These are phyloP conservation scores for Oreocharis arfaki DNA, from an alignment of 2,113 vertebrate species.

Conservation along the genomic window DNA sequence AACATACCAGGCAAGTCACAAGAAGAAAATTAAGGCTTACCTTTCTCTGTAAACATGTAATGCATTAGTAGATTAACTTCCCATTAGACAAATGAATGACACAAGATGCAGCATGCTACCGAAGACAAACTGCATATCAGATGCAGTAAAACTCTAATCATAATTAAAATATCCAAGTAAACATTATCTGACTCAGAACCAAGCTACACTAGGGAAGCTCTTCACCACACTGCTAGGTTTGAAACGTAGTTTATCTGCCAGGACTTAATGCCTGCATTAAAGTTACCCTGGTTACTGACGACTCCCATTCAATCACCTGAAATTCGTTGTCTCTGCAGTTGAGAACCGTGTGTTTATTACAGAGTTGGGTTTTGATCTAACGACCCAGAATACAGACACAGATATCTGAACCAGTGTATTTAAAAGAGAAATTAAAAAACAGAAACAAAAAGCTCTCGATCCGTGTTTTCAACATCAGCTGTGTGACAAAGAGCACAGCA, in stretches of 20 bases:
- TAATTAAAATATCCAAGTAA: not conserved
- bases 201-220: not conserved
- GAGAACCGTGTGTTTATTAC: not conserved
- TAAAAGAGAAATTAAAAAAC: not conserved
- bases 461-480: not conserved
- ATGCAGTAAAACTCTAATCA: not conserved
- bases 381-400: not conserved
- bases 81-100: not conserved
- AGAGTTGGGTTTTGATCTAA: not conserved
- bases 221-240: not conserved
- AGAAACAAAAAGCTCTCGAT: not conserved
- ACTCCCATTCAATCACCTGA: not conserved
- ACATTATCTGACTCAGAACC: not conserved
- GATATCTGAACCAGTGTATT: not conserved
- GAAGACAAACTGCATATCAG: not conserved
- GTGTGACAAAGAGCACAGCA: not conserved
- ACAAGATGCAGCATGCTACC: not conserved
- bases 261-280: not conserved
- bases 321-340: not conserved
- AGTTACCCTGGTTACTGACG: conserved; percentile 11
- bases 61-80: conserved; percentile 17
- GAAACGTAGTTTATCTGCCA: not conserved
- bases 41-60: not conserved
- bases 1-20: not conserved
- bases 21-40: not conserved